Evolutionary conservation across 2,888 invertebrate species (phyloP).

Genomic region (Ichneumoninae sp.): DNA sequence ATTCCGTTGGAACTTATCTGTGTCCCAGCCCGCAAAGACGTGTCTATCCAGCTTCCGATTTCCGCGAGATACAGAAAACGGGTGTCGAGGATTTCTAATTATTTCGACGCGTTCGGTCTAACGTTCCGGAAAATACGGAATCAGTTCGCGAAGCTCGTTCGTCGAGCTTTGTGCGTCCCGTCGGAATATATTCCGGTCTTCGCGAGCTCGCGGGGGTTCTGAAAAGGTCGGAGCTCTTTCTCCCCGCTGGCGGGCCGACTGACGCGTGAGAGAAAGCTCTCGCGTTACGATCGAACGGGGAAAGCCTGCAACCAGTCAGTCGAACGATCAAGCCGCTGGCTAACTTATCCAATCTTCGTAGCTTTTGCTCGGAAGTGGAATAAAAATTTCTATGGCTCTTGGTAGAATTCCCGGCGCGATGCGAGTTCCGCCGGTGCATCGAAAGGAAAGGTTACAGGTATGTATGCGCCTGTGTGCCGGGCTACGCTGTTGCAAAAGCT

Average conservation of each 20-base stretch:
- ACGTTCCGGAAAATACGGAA: slow-evolving; percentile 49
- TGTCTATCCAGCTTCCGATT: too few species aligned
- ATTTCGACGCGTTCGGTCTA: slow-evolving; percentile 47
- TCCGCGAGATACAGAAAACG: slow-evolving; percentile 6
- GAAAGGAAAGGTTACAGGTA: background rate
- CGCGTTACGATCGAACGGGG: background rate
- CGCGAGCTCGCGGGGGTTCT: slow-evolving; percentile 20
- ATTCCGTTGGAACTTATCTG: too few species aligned
- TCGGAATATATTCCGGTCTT: slow-evolving; percentile 15
- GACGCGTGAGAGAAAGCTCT: slow-evolving; percentile 42
- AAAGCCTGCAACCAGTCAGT: background rate
- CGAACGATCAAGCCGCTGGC: background rate
- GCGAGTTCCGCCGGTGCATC: background rate
- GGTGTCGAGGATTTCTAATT: slow-evolving; percentile 58
- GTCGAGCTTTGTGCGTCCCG: background rate
- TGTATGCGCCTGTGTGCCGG: background rate
- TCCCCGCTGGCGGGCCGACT: slow-evolving; percentile 23
- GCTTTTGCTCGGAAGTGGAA: slow-evolving; percentile 9
- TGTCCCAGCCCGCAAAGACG: too few species aligned
- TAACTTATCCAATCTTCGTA: slow-evolving; percentile 8
- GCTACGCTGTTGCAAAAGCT: slow-evolving; percentile 9
- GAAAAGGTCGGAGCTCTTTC: slow-evolving; percentile 40
- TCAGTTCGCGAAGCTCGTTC: background rate
- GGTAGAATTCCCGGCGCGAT: background rate
- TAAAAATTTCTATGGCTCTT: background rate